Base-by-base conservation (phyloP, 2,888 invertebrate genomes). In the Synanthedon myopaeformis region DNA sequence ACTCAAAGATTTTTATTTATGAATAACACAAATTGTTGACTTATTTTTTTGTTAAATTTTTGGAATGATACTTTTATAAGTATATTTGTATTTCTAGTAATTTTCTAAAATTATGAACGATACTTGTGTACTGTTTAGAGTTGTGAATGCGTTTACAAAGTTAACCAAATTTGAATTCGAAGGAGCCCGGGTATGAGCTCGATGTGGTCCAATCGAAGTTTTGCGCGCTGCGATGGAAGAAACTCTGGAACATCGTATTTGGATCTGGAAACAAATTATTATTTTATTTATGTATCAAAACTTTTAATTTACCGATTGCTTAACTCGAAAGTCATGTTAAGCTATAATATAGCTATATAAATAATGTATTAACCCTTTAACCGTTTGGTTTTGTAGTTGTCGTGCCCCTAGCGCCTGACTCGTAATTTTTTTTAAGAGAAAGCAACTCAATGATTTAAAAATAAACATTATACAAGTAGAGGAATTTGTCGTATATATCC, bases 241-340 rank as follows among this genome's bases (percentile, higher is more conserved):
- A 96, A 3, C 93, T 90, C 70, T 94, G 94, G 91, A 95, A 96
- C 76, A 95, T 93, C 74, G 93, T 92, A 72, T 92, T 92, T 6
- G 95, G 94, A 83, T 96, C 92, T 88, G 90, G 63, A 91, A 89
- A 53, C 74, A 77, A 49, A 49, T 11, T 23, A 49, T 49, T 11
- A 23, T 35, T 35, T 35, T 35, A 35, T 35, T 35, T 35, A 35
- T 35, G 35, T 35, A 35, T 10, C 2, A 28, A 28, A 28, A 28
- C 28, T 28, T 28, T 6, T 28, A 28, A 28, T 28, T 28, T 28
- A 8, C 28, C 6, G 28, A 28, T 1, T 28, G 8, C 8, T 28
- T 8, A 28, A 28, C 6, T 28, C 28, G 6, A 28, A 28, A 28
- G 6, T 5, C 28, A 23, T 5, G 23, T 23, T 23, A 23, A 23